Evolutionary conservation across 1,140 invertebrate species (phyloP).

Genomic region (Dufourea novaeangliae): DNA sequence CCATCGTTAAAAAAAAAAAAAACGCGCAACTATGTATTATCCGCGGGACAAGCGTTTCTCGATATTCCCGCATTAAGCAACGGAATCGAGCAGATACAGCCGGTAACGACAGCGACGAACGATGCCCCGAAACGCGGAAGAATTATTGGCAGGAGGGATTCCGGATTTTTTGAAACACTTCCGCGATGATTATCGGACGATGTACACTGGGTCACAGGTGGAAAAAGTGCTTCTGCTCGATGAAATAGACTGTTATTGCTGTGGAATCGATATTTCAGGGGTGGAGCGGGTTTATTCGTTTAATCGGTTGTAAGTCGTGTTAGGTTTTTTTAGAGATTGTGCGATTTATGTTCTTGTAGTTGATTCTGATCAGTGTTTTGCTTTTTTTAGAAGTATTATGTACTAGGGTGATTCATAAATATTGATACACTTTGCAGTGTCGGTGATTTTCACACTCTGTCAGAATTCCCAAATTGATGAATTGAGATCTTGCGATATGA

Average conservation of each 20-base stretch:
- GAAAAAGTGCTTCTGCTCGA: not conserved
- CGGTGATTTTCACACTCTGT: too few relatives aligned
- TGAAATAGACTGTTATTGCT: not conserved
- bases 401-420: too few relatives aligned
- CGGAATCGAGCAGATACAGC: not conserved
- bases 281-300: too few relatives aligned
- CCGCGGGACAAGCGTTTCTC: slow-evolving; percentile 3
- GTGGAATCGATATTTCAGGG: not conserved
- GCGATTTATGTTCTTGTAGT: too few relatives aligned
- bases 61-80: slow-evolving; percentile 15
- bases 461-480: too few relatives aligned
- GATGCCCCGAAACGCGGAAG: not conserved
- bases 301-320: too few relatives aligned
- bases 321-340: too few relatives aligned
- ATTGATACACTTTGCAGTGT: too few relatives aligned
- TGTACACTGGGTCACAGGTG: too few relatives aligned
- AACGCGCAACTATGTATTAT: not conserved
- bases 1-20: slow-evolving; percentile 9
- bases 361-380: too few relatives aligned
- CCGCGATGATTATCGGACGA: not conserved
- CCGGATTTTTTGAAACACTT: not conserved
- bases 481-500: too few relatives aligned
- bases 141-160: slow-evolving; percentile 8
- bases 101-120: not conserved
- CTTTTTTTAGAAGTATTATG: too few relatives aligned